Conservation (phyloP, 2,888 invertebrate genomes). For the Stramonita haemastoma region DNA sequence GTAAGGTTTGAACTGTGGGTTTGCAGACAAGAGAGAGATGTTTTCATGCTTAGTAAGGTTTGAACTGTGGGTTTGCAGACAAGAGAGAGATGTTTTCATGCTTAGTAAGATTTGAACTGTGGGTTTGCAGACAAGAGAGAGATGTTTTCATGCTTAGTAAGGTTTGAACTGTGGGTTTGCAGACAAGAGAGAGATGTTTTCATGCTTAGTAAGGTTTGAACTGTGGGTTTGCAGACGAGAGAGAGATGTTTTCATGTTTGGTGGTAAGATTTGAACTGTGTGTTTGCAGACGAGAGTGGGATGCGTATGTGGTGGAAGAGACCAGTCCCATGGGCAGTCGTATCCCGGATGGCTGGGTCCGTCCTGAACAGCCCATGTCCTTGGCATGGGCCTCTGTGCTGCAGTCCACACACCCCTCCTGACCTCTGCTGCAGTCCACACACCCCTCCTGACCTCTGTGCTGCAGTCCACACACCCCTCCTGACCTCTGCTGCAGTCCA, state of each 20-base stretch:
- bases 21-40: constrained; percentile 80
- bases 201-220: too few relatives aligned
- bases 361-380: constrained; percentile 80
- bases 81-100: constrained; percentile 78
- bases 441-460: constrained; percentile 69
- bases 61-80: constrained; percentile 71
- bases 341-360: constrained; percentile 86
- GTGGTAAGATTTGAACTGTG: too few relatives aligned
- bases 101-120: too few relatives aligned
- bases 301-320: constrained; percentile 78
- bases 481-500: not conserved
- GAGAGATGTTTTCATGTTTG: too few relatives aligned
- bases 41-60: too few relatives aligned
- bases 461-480: constrained; percentile 42
- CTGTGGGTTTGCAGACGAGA: not conserved
- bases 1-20: not conserved
- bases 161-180: constrained; percentile 52
- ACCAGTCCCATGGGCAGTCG: constrained; percentile 80
- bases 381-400: constrained; percentile 76
- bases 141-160: constrained; percentile 68
- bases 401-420: constrained; percentile 27
- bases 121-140: constrained; percentile 79
- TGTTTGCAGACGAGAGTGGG: constrained; percentile 79
- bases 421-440: not conserved
- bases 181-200: constrained; percentile 80